Conservation (phyloP, 92 coral and sea anemone species). For the Palythoa heliodiscus region DNA sequence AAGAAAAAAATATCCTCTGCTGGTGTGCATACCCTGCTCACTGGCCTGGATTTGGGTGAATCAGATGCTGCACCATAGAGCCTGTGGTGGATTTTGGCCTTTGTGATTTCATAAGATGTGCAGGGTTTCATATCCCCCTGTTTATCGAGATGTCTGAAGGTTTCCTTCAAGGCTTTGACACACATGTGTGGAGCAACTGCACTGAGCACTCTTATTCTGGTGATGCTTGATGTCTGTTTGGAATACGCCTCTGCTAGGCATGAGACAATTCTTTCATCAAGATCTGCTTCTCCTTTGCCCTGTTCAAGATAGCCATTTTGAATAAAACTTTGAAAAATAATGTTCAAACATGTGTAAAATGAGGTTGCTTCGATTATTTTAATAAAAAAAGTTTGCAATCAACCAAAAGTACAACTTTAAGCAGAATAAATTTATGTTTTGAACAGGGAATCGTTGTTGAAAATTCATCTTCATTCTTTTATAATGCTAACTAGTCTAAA, state of each 20-base stretch:
- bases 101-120: slow-evolving; percentile 45
- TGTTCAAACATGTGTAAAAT: too few relatives aligned
- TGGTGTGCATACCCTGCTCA: slow-evolving; percentile 44
- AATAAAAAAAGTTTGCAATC: too few relatives aligned
- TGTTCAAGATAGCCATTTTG: too few relatives aligned
- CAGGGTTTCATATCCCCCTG: slow-evolving; percentile 32
- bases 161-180: slow-evolving; percentile 43
- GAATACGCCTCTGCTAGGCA: slow-evolving; percentile 42
- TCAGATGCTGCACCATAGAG: slow-evolving; percentile 49
- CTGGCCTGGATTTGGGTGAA: slow-evolving; percentile 25
- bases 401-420: too few relatives aligned
- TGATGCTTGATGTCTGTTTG: slow-evolving; percentile 4
- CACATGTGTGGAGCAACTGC: slow-evolving; percentile 54
- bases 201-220: slow-evolving; percentile 45
- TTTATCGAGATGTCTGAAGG: slow-evolving; percentile 12
- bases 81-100: slow-evolving; percentile 52
- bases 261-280: neutral
- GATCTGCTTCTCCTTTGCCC: too few relatives aligned
- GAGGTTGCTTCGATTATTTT: neutral
- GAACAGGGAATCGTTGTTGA: too few relatives aligned
- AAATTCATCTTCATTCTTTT: too few relatives aligned
- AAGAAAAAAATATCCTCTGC: slow-evolving; percentile 45
- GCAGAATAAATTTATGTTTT: neutral
- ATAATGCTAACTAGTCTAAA: neutral
- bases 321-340: too few relatives aligned